Conservation (phyloP, 2,113 vertebrate genomes). For the Hyla sarda region DNA sequence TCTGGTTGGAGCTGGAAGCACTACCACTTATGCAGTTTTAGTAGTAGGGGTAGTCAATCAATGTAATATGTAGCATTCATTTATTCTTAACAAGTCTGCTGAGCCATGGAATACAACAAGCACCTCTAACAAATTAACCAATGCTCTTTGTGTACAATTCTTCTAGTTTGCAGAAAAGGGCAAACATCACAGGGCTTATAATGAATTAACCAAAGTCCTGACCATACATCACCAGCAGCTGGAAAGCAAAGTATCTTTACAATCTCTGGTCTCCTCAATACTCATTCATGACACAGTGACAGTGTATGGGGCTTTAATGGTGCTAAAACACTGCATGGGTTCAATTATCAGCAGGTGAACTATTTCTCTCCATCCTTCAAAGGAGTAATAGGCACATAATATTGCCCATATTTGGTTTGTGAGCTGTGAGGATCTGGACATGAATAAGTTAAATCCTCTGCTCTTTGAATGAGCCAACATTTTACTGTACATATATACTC, state of each 20-base stretch:
- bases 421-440: neutral
- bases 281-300: slow-evolving; percentile 47
- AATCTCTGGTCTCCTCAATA: slow-evolving; percentile 38
- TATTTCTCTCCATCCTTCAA: slow-evolving; percentile 47
- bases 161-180: slow-evolving; percentile 22
- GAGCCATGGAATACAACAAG: neutral
- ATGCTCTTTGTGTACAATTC: neutral
- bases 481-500: slow-evolving; percentile 42
- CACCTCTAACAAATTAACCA: neutral
- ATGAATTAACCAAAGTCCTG: slow-evolving; percentile 51
- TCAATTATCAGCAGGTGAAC: slow-evolving; percentile 57
- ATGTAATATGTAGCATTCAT: neutral
- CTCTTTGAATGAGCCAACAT: slow-evolving; percentile 16
- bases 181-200: neutral
- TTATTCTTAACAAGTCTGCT: slow-evolving; percentile 2
- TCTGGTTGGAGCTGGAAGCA: too few relatives aligned
- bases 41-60: neutral
- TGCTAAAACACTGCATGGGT: slow-evolving; percentile 52
- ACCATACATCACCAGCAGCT: slow-evolving; percentile 33
- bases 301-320: slow-evolving; percentile 51
- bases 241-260: slow-evolving; percentile 19
- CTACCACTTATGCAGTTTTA: too few relatives aligned
- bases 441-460: slow-evolving; percentile 40
- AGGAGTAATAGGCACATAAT: slow-evolving; percentile 46
- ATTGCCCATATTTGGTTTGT: neutral